Conservation (phyloP, 2,797 vertebrate species). For the Liasis olivaceus region DNA sequence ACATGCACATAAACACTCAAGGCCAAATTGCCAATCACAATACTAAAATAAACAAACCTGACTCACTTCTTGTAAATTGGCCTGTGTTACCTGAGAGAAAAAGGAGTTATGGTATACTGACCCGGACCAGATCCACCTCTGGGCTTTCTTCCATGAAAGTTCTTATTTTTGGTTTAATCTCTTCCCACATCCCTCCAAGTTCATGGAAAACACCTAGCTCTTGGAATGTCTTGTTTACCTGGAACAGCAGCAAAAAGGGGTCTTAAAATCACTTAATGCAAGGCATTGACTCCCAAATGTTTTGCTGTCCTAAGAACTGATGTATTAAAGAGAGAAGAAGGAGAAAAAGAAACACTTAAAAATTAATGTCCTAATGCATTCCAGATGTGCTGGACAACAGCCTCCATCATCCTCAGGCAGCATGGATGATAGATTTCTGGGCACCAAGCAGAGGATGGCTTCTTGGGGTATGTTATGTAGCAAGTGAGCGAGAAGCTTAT, state of each 20-base stretch:
- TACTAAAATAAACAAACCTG: slow-evolving; percentile 35
- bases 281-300: not conserved
- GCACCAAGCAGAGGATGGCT: not conserved
- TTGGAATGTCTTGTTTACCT: slow-evolving; percentile 98
- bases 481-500: not conserved
- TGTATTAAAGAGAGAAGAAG: not conserved
- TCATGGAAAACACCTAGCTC: slow-evolving; percentile 91
- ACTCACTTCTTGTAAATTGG: slow-evolving; percentile 22
- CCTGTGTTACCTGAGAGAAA: not conserved
- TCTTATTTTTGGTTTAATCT: slow-evolving; percentile 90
- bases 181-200: slow-evolving; percentile 93
- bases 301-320: not conserved
- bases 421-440: not conserved
- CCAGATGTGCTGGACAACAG: not conserved
- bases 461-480: not conserved
- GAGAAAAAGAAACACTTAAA: not conserved
- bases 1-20: not conserved
- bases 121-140: slow-evolving; percentile 90
- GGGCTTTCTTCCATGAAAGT: slow-evolving; percentile 90
- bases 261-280: slow-evolving; percentile 18
- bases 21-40: not conserved
- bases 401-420: not conserved
- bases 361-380: not conserved
- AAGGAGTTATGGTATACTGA: slow-evolving; percentile 51
- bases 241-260: slow-evolving; percentile 29